These are phyloP conservation scores for Ophion slaviceki DNA, from an alignment of 2,888 invertebrate genomes.

Conservation along the genomic window DNA sequence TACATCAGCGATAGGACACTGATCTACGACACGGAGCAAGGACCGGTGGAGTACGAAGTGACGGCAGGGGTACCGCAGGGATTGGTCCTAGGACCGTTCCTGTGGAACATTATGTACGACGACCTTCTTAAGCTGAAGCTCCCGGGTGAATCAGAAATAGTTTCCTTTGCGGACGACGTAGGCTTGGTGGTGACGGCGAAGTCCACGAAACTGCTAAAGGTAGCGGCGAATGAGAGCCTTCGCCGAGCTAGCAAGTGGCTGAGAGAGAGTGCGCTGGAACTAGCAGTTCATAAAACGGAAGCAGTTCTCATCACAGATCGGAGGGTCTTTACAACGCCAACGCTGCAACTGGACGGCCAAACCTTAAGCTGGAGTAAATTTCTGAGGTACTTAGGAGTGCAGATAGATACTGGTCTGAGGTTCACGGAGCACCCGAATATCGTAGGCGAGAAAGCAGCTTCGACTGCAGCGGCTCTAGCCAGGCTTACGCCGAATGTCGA, in stretches of 20 bases:
- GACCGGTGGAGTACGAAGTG: conserved; percentile 3
- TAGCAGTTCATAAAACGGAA: no score
- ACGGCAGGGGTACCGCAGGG: conserved; percentile 42
- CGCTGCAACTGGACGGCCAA: no score
- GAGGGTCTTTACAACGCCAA: neutral
- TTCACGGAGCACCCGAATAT: no score
- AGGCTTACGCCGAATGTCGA: no score
- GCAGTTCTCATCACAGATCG: conserved; percentile 5
- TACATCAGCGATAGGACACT: conserved; percentile 35
- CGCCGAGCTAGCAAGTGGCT: conserved; percentile 20
- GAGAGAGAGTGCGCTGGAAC: neutral
- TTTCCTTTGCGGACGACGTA: neutral
- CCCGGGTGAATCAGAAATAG: no score
- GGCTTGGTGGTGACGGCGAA: conserved; percentile 10
- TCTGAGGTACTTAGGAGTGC: no score
- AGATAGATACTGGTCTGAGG: no score
- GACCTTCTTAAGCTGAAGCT: conserved; percentile 17
- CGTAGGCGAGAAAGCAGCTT: no score
- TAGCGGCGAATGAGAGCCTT: conserved; percentile 25
- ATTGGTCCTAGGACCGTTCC: conserved; percentile 38
- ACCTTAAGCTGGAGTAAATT: no score
- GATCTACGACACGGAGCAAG: conserved; percentile 28
- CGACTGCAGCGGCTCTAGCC: no score
- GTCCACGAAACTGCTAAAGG: neutral
- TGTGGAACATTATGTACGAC: conserved; percentile 31